Evolutionary conservation across 2,888 invertebrate genomes (phyloP).

Genomic region (Ectobius pallidus): DNA sequence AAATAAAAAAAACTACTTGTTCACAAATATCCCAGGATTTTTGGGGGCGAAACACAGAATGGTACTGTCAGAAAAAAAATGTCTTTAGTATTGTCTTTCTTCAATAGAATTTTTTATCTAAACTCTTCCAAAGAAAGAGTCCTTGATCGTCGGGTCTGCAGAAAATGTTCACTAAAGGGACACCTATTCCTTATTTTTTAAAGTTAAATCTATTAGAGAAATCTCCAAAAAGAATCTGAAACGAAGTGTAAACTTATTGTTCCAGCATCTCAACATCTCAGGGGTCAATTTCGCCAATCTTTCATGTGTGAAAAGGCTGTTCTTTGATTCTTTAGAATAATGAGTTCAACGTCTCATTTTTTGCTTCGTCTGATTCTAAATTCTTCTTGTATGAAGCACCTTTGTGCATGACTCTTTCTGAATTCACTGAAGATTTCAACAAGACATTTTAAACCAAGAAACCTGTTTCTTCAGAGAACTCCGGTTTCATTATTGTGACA

Average conservation of each 20-base stretch:
- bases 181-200: too few species aligned
- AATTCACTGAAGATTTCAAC: background rate
- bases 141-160: background rate
- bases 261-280: background rate
- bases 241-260: slow-evolving; percentile 10
- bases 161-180: background rate
- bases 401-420: background rate
- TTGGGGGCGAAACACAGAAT: background rate
- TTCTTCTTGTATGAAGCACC: background rate
- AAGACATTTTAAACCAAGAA: background rate
- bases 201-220: background rate
- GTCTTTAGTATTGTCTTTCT: background rate
- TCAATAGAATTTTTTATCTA: background rate
- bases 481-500: background rate
- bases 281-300: slow-evolving; percentile 18
- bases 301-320: slow-evolving; percentile 5
- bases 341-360: background rate
- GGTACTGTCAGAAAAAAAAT: background rate
- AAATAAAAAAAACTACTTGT: background rate
- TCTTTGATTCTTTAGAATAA: background rate
- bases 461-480: background rate
- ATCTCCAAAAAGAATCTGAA: background rate
- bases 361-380: background rate
- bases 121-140: too few species aligned
- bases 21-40: background rate